phyloP scores from a whole-genome alignment of 2,888 invertebrate species.

The Drosophila neotestacea region DNA sequence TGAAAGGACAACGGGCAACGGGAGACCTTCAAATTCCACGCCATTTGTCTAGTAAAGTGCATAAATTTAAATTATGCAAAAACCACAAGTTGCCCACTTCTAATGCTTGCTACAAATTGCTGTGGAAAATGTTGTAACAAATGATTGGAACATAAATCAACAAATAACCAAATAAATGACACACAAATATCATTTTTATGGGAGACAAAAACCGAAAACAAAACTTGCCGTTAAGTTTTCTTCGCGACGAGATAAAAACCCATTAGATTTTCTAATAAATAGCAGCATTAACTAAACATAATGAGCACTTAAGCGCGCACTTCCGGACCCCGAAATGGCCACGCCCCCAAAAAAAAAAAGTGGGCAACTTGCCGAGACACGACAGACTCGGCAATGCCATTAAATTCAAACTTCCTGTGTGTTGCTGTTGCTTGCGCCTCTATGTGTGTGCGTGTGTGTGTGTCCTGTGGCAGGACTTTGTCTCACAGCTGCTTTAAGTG shows the following conservation, averaged over 20 bases:
- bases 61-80: slow-evolving; percentile 70
- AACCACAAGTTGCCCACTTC: slow-evolving; percentile 45
- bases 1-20: neutral
- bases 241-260: slow-evolving; percentile 59
- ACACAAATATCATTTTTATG: slow-evolving; percentile 71
- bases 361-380: slow-evolving; percentile 7
- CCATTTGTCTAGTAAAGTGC: slow-evolving; percentile 62
- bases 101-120: slow-evolving; percentile 50
- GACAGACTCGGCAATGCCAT: slow-evolving; percentile 49
- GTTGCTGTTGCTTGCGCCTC: neutral
- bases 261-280: slow-evolving; percentile 78
- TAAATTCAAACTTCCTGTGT: slow-evolving; percentile 68
- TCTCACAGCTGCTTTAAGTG: slow-evolving; percentile 66
- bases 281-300: slow-evolving; percentile 77
- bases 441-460: slow-evolving; percentile 28
- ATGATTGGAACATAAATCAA: slow-evolving; percentile 66
- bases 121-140: slow-evolving; percentile 41
- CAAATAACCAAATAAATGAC: slow-evolving; percentile 71
- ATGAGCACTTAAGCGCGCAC: slow-evolving; percentile 78
- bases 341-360: slow-evolving; percentile 48
- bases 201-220: slow-evolving; percentile 22
- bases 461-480: slow-evolving; percentile 51
- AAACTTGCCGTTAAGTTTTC: slow-evolving; percentile 52
- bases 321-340: slow-evolving; percentile 59
- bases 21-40: slow-evolving; percentile 33